These are phyloP conservation scores for Dryocosmus kuriphilus DNA, from an alignment of 2,888 invertebrate species.

Conservation along the genomic window DNA sequence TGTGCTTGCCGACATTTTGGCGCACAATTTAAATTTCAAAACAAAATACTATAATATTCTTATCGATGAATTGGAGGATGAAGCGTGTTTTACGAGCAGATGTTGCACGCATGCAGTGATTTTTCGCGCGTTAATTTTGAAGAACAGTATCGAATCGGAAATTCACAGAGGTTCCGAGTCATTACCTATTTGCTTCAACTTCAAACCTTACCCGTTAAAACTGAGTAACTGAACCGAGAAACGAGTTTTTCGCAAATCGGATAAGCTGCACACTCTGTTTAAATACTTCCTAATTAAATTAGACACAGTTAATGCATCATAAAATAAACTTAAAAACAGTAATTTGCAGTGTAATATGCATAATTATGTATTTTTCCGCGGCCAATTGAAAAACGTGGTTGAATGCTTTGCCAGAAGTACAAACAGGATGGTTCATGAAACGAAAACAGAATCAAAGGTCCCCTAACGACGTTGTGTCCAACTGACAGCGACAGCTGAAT, in stretches of 20 bases:
- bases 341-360: not conserved
- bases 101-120: slow-evolving; percentile 3
- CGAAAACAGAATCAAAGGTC: slow-evolving; percentile 29
- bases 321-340: not conserved
- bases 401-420: not conserved
- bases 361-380: not conserved
- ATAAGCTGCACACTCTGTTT: not conserved
- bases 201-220: not conserved
- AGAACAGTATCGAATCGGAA: slow-evolving; percentile 14
- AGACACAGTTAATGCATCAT: not conserved
- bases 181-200: not conserved
- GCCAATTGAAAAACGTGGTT: slow-evolving; percentile 14
- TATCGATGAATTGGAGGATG: not conserved
- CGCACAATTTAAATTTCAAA: not conserved
- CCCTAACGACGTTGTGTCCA: slow-evolving; percentile 25
- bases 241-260: not conserved
- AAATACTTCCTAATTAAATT: not conserved
- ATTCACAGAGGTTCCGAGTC: not conserved
- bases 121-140: not conserved
- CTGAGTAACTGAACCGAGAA: not conserved
- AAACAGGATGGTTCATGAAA: slow-evolving; percentile 11
- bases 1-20: no score
- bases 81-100: slow-evolving; percentile 12
- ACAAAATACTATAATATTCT: not conserved
- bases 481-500: slow-evolving; percentile 41